Evolutionary conservation across 2,797 vertebrate species (phyloP).

Genomic region (Ptychadena robeensis): DNA sequence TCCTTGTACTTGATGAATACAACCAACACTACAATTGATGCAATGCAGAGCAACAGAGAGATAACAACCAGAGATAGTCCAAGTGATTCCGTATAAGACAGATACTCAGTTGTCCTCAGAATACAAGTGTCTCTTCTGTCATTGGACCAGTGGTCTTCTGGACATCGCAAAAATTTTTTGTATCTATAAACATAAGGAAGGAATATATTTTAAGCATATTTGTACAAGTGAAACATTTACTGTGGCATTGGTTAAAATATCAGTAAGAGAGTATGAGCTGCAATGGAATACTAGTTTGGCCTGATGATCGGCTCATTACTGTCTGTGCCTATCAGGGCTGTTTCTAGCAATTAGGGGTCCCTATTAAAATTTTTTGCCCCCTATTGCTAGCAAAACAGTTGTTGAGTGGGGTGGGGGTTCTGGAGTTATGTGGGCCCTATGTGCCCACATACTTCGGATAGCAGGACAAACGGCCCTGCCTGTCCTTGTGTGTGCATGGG

Average conservation of each 20-base stretch:
- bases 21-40: neutral
- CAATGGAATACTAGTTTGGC: neutral
- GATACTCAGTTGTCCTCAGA: neutral
- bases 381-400: no score
- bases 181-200: neutral
- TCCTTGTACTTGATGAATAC: neutral
- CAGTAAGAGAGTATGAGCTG: neutral
- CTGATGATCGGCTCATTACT: no score
- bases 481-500: no score
- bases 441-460: no score
- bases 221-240: neutral
- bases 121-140: slow-evolving; percentile 16
- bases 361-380: no score
- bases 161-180: slow-evolving; percentile 7
- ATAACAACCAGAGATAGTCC: neutral
- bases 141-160: slow-evolving; percentile 24
- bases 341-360: no score
- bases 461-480: no score
- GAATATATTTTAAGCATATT: neutral
- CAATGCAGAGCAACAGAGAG: neutral
- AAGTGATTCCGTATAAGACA: slow-evolving; percentile 1
- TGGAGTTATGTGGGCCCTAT: no score
- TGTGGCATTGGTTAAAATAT: neutral
- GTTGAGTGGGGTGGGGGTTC: no score
- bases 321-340: no score